Conservation (phyloP, 2,113 vertebrate species). For the Jaculus jaculus region DNA sequence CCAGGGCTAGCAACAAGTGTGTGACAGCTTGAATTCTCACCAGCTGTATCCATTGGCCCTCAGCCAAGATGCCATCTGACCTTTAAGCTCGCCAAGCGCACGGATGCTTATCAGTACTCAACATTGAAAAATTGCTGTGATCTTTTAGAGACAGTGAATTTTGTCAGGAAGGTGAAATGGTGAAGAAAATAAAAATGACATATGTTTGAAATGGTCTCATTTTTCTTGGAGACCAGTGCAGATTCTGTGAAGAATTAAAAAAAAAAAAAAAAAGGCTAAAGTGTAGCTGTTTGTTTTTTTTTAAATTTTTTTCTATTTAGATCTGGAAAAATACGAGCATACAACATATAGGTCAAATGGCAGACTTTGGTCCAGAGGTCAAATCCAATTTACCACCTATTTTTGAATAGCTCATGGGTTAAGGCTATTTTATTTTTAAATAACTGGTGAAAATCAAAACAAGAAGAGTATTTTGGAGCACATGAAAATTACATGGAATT, state of each 20-base stretch:
- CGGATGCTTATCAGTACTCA: conserved; percentile 30
- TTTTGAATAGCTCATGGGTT: background rate
- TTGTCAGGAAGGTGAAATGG: background rate
- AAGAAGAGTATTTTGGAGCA: background rate
- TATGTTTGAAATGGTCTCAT: background rate
- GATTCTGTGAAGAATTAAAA: background rate
- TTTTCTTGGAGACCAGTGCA: background rate
- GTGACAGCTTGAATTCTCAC: conserved; percentile 33
- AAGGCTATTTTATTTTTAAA: conserved; percentile 22
- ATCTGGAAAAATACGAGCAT: background rate
- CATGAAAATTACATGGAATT: conserved; percentile 2
- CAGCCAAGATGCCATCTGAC: conserved; percentile 56
- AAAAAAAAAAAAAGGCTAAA: too few species aligned
- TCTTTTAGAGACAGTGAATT: conserved; percentile 34
- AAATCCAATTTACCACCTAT: background rate
- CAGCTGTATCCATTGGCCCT: conserved; percentile 41
- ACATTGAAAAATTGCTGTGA: conserved; percentile 19
- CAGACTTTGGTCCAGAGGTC: background rate
- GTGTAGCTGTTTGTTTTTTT: background rate
- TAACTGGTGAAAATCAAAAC: background rate
- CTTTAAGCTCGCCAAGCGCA: conserved; percentile 34
- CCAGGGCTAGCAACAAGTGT: conserved; percentile 45
- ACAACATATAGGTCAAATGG: background rate
- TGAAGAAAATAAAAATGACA: background rate
- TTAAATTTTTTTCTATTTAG: background rate